Evolutionary conservation across 2,888 invertebrate species (phyloP).

Genomic region (Zootermopsis nevadensis): DNA sequence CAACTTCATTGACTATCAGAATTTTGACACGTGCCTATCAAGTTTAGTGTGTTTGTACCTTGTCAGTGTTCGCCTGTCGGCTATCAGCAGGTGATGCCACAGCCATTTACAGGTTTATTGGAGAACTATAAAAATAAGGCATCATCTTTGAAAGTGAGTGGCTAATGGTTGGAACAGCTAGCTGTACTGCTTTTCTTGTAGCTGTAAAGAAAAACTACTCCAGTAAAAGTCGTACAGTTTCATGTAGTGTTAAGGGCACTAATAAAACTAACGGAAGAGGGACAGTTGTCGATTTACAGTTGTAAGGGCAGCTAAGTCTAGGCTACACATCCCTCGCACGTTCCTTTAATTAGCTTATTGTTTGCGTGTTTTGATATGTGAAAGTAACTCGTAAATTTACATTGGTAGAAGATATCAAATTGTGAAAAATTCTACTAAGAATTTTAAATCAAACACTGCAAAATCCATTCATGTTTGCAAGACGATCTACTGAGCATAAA

Average conservation of each 20-base stretch:
- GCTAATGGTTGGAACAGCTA: not conserved
- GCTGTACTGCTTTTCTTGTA: not conserved
- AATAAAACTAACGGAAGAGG: not conserved
- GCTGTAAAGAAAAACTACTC: not conserved
- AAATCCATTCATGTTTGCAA: too few relatives aligned
- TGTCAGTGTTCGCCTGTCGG: not conserved
- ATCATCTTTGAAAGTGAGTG: not conserved
- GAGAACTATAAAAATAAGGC: slow-evolving; percentile 33
- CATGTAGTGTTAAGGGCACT: not conserved
- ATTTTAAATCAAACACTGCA: too few relatives aligned
- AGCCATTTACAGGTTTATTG: slow-evolving; percentile 25
- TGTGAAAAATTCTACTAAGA: too few relatives aligned
- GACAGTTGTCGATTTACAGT: not conserved
- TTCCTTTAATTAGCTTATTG: too few relatives aligned
- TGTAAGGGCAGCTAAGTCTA: not conserved
- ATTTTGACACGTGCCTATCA: too few relatives aligned
- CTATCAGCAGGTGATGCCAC: slow-evolving; percentile 29
- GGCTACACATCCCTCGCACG: too few relatives aligned
- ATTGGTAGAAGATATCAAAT: too few relatives aligned
- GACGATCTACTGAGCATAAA: too few relatives aligned
- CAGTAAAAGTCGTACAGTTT: not conserved
- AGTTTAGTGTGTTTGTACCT: too few relatives aligned
- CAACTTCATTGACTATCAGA: too few relatives aligned
- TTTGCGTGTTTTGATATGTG: too few relatives aligned
- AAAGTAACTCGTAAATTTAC: too few relatives aligned